Evolutionary conservation across 2,113 vertebrate genomes (phyloP), one percentile per base, ranked within the genome.

Genomic region (Greenwoodochromis staneri): DNA sequence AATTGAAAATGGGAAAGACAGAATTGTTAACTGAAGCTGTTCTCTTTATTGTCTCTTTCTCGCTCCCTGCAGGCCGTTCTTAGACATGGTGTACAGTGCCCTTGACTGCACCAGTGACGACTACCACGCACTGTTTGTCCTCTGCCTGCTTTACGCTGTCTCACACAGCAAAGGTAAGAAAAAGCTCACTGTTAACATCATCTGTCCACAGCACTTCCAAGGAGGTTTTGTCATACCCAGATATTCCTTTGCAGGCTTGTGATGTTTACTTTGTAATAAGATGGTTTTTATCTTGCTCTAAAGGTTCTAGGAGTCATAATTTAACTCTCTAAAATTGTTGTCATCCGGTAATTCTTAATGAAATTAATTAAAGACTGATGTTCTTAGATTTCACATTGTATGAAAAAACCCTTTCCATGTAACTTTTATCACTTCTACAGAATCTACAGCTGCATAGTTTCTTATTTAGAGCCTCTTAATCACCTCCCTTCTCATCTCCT

Each of bases 111-210:
- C 96, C 6, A 95, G 93, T 0, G 98, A 98, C 0, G 99, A 99
- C 89, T 99, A 99, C 93, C 98, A 99, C 0, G 98, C 99, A 0
- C 96, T 99, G n/a, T 99, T 99, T 83, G 99, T 99, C 81, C 97
- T 99, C 83, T 99, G 99, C 91, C 98, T 99, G 81, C 96, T 99
- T 0, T 99, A 98, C 5, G 98, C 98, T 11, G 97, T 99, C 96
- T 98, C 98, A 49, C 98, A 99, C 91, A 99, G 99, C 93, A 99
- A 97, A 97, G 99, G 99, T 84, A 31, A 59, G n/a, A 16, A 19
- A 31, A 49, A 78, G 73, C 10, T 87, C 34, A 5, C 6, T 45
- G 42, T 66, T 51, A 27, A 63, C 42, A 6, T 53, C 4, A 40
- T 49, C 66, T 42, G 49, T 73, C 24, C 17, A 54, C 10, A 53